Conservation (phyloP, 2,888 invertebrate genomes). For the Tinea pellionella region DNA sequence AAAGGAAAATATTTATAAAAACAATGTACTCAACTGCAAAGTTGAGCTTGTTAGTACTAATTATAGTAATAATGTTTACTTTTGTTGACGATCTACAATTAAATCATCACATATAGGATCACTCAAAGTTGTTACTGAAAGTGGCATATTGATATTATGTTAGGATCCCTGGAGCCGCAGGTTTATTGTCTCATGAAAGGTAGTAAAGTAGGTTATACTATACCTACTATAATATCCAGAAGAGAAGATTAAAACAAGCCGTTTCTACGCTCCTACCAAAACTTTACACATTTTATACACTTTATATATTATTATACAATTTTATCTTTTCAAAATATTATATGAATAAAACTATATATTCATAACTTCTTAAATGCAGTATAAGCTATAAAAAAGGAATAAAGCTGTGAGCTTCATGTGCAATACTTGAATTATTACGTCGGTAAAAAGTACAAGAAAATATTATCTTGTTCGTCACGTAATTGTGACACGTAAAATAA, state of each 20-base stretch:
- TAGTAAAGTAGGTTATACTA: neutral
- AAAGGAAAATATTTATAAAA: no score
- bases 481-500: neutral
- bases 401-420: no score
- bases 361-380: no score
- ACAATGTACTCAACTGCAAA: no score
- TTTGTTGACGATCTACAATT: no score
- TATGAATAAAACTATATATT: no score
- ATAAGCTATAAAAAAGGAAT: no score
- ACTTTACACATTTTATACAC: neutral
- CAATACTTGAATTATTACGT: no score
- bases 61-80: no score
- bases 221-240: neutral
- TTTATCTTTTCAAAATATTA: no score
- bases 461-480: neutral
- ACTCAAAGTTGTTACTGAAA: neutral
- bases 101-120: neutral
- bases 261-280: neutral
- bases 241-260: neutral
- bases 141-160: neutral
- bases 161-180: neutral
- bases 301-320: no score
- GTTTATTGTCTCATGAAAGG: neutral
- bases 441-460: neutral
- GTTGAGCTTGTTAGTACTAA: no score